Evolutionary conservation across 1,140 invertebrate species (phyloP), one percentile per base, ranked within the genome.

Genomic region (Dinoponera quadriceps): DNA sequence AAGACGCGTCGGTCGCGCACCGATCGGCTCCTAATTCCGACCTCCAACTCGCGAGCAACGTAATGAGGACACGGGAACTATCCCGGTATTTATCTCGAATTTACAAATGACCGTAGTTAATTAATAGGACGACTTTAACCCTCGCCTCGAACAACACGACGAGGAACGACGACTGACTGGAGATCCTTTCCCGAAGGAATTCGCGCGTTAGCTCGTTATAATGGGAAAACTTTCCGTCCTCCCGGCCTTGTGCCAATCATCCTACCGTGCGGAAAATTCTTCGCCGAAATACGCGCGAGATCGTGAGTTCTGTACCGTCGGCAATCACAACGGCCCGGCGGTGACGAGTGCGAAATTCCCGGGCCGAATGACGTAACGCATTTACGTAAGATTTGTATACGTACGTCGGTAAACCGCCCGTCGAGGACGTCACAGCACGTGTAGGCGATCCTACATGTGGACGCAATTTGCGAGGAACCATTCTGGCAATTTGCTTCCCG

Each of bases 301-400:
- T 14, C 22, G 22, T 22, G 22, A 78, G 68, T 29, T 78, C 44
- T n/a, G 33, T 57, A 62, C 48, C 13, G 25, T 54, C 49, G 20
- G 60, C 29, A 59, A 71, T 80, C 51, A 22, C 29, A 48, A 77
- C 62, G n/a, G 20, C 16, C 27, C 9, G 9, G 11, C 20, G 20
- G 7, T 27, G 27, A 81, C 48, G 29, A 55, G 60, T 81, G 51
- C 48, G 63, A 75, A 83, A 83, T 82, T 7, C 13, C 3, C 5
- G 4, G 7, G 38, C 11, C 3, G 60, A 48, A 14, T 65, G 33
- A 82, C 22, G 73, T 63, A 38, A 77, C 55, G 29, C 57, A 77
- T 82, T n/a, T 78, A 78, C 25, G 7, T 82, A n/a, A 33, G 63
- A 82, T 78, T 82, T 54, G 77, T 63, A 55, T 72, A 33, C 33